A percentile compares a stretch with the other conserved stretches of the same genome.
phyloP scores from a whole-genome alignment of 1,140 invertebrate genomes.

The Maniola jurtina region DNA sequence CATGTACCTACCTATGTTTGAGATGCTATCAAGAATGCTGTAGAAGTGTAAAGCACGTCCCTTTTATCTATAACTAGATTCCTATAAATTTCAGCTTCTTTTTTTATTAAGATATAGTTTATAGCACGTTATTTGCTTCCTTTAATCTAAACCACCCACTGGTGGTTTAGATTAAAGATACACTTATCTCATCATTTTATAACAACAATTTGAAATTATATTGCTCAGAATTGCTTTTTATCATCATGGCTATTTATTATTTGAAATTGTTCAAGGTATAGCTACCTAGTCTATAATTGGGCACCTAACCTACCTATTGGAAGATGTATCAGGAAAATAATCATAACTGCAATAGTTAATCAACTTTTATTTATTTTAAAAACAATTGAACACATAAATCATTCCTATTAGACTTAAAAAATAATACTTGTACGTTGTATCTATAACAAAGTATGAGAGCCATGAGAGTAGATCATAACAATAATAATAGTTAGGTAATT shows the following conservation, averaged over 20 bases:
- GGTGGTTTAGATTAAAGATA: too few species aligned
- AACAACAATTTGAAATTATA: neutral
- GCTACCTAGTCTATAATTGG: too few species aligned
- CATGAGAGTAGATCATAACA: neutral
- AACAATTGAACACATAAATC: too few species aligned
- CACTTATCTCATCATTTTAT: neutral
- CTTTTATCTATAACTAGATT: neutral
- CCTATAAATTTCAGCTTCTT: neutral
- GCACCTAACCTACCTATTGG: too few species aligned
- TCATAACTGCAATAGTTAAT: too few species aligned
- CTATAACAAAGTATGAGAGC: neutral
- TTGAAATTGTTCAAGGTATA: too few species aligned
- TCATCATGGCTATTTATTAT: neutral
- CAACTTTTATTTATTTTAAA: too few species aligned
- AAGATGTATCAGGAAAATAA: neutral
- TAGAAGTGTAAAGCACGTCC: constrained; percentile 33
- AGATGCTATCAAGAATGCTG: too few species aligned
- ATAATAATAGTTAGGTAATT: too few species aligned
- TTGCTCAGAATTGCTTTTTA: neutral
- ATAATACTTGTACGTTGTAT: too few species aligned
- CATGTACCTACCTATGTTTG: too few species aligned
- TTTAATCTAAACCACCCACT: neutral
- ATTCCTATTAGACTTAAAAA: too few species aligned
- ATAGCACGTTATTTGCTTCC: neutral
- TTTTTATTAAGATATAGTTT: neutral